These are phyloP conservation scores for Aphidius gifuensis DNA, from an alignment of 1,140 invertebrate genomes.

Conservation along the genomic window DNA sequence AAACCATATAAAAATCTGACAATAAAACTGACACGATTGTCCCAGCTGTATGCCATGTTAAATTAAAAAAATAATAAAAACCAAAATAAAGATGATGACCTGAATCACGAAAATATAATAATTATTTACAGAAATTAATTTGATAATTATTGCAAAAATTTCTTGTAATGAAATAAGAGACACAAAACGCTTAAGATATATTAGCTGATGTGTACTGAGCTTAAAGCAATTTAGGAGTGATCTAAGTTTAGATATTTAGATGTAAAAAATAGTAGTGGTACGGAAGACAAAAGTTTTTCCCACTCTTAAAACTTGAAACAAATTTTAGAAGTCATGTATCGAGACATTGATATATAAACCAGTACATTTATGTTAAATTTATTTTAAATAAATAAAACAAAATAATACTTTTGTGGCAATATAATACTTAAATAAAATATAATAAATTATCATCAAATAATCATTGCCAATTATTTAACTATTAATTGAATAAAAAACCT, in stretches of 20 bases:
- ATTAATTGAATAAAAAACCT: slow-evolving; percentile 24
- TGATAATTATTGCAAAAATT: too few species aligned
- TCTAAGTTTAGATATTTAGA: slow-evolving; percentile 28
- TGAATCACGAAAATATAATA: neutral
- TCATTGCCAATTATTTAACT: slow-evolving; percentile 27
- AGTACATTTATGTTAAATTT: too few species aligned
- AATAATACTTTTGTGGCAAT: neutral
- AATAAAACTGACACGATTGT: slow-evolving; percentile 76
- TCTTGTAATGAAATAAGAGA: slow-evolving; percentile 11
- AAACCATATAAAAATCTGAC: slow-evolving; percentile 76
- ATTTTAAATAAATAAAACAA: too few species aligned
- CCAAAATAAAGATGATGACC: too few species aligned
- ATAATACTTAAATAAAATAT: slow-evolving; percentile 2
- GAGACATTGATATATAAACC: too few species aligned
- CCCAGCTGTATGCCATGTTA: slow-evolving; percentile 72
- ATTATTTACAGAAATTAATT: neutral
- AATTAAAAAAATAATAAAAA: neutral
- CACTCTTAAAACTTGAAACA: too few species aligned
- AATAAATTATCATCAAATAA: slow-evolving; percentile 2
- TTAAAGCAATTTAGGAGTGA: slow-evolving; percentile 22
- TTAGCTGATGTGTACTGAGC: slow-evolving; percentile 21
- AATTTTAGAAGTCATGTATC: neutral
- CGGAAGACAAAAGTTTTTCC: slow-evolving; percentile 7
- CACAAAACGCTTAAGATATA: slow-evolving; percentile 18
- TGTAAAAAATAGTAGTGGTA: slow-evolving; percentile 6